Evolutionary conservation across 64 coral and sea anemone genomes (phyloP).

Genomic region (Porites australiensis): DNA sequence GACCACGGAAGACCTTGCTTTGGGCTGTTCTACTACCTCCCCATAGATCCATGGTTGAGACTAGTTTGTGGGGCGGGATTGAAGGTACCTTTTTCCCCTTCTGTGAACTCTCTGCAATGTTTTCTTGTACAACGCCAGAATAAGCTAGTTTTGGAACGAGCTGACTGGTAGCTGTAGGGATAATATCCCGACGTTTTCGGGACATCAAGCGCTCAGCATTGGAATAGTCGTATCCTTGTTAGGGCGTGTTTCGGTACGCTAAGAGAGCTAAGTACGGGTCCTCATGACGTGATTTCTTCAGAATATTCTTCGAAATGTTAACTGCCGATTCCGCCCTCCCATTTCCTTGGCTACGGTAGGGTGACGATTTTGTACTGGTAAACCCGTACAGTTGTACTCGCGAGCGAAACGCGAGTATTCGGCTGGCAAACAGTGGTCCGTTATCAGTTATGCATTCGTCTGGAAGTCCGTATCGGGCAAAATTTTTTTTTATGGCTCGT

Average conservation of each 20-base stretch:
- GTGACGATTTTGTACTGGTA: slow-evolving; percentile 1
- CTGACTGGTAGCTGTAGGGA: slow-evolving; percentile 5
- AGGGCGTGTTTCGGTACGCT: neutral
- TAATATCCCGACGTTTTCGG: neutral
- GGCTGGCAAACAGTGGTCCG: neutral
- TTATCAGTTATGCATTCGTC: slow-evolving; percentile 14
- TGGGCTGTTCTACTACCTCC: slow-evolving; percentile 12
- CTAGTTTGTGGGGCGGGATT: neutral
- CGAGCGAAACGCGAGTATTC: neutral
- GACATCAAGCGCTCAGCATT: slow-evolving; percentile 4
- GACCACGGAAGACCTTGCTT: neutral
- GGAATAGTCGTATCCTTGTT: neutral
- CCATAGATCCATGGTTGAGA: slow-evolving; percentile 5
- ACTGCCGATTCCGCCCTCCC: neutral
- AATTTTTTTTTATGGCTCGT: slow-evolving; percentile 12
- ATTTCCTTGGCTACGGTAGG: neutral
- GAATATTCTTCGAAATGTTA: neutral
- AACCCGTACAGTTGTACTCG: neutral
- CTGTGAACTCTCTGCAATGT: neutral
- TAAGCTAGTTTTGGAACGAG: neutral
- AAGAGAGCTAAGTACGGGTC: slow-evolving; percentile 25
- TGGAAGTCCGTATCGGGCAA: neutral
- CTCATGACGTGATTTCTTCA: neutral
- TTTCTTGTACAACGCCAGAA: neutral
- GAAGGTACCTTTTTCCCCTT: neutral